Percentiles rank a stretch among this genome's conserved stretches.
Evolutionary conservation across 2,113 vertebrate genomes (phyloP).

Genomic region (Egretta garzetta): DNA sequence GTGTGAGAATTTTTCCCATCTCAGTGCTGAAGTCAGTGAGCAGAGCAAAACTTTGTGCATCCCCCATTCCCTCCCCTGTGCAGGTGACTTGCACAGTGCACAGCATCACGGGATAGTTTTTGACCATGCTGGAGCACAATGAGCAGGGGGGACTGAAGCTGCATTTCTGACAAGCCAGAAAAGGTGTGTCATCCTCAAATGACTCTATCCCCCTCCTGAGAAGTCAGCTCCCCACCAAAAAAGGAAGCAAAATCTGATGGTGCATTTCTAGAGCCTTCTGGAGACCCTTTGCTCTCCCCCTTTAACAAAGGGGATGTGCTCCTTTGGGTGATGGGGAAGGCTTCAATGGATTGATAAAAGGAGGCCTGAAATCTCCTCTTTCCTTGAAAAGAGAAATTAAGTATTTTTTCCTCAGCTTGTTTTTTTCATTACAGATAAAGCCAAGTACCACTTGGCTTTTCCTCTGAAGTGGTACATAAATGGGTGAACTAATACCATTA

Average conservation of each 20-base stretch:
- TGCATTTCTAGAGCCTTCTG: neutral
- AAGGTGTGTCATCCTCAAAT: neutral
- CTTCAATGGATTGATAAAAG: neutral
- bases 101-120: neutral
- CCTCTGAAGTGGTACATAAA: neutral
- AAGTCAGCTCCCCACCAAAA: neutral
- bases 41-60: neutral
- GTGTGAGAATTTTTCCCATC: neutral
- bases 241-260: neutral
- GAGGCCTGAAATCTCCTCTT: neutral
- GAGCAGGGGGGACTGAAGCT: neutral
- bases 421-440: neutral
- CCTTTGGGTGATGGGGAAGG: neutral
- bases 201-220: neutral
- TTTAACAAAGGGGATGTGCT: neutral
- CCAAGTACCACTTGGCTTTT: neutral
- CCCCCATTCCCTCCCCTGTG: fast-evolving
- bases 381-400: neutral
- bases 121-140: neutral
- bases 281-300: neutral
- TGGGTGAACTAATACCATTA: neutral
- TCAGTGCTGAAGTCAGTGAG: neutral
- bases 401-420: neutral
- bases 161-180: neutral
- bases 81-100: neutral